Conservation (phyloP, 2,797 vertebrate species). For the Smutsia gigantea region DNA sequence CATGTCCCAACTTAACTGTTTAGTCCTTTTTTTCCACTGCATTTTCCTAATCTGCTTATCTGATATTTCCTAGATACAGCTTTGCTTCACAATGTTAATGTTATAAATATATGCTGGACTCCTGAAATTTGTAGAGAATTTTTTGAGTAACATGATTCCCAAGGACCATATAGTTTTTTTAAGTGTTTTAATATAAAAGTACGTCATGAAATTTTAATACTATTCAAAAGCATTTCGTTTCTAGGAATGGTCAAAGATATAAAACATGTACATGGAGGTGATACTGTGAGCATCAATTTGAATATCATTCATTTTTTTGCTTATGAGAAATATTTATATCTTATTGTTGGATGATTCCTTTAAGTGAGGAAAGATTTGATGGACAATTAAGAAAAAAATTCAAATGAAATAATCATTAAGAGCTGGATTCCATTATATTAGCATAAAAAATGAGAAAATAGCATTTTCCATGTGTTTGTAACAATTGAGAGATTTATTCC, state of each 20-base stretch:
- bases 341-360: not conserved
- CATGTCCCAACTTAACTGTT: not conserved
- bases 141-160: not conserved
- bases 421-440: not conserved
- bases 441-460: not conserved
- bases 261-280: not conserved
- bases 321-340: not conserved
- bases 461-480: not conserved
- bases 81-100: not conserved
- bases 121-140: not conserved
- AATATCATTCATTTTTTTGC: not conserved
- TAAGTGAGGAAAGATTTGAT: not conserved
- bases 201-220: not conserved
- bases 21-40: not conserved
- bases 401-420: not conserved
- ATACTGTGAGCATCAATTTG: not conserved
- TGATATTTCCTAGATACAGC: not conserved
- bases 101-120: not conserved
- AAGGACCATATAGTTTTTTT: not conserved
- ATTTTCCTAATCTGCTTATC: not conserved
- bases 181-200: not conserved
- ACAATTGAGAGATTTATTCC: not conserved
- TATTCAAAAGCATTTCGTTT: not conserved
- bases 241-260: not conserved
- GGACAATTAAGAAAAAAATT: not conserved